Percentiles rank a stretch among this genome's conserved stretches.
These are phyloP conservation scores for Oriolus oriolus DNA, from an alignment of 2,113 vertebrate genomes.

Conservation along the genomic window DNA sequence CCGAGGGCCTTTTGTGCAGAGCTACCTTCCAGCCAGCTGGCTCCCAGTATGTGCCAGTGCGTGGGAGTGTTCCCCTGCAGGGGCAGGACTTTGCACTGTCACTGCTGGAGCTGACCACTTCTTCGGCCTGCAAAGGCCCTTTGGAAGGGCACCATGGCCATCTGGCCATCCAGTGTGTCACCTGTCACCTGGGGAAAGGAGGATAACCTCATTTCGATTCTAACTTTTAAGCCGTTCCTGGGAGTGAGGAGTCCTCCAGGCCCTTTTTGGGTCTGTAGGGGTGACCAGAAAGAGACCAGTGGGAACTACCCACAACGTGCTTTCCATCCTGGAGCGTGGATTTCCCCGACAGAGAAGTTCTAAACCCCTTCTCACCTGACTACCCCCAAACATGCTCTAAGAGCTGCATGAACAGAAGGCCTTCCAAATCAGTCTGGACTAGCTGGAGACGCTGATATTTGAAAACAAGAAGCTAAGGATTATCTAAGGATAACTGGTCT, in stretches of 20 bases:
- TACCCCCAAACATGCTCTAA: not conserved
- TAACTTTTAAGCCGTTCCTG: not conserved
- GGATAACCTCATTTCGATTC: not conserved
- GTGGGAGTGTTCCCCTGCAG: not conserved
- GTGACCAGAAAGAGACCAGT: not conserved
- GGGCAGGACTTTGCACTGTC: not conserved
- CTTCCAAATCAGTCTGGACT: not conserved
- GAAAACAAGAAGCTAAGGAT: not conserved
- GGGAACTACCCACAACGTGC: not conserved
- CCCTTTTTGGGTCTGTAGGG: not conserved
- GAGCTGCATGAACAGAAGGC: not conserved
- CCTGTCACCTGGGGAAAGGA: not conserved
- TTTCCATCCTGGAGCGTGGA: not conserved
- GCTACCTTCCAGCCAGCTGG: not conserved
- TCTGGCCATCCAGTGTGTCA: not conserved
- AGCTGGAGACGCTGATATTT: not conserved
- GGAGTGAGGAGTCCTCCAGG: not conserved
- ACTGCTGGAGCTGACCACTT: not conserved
- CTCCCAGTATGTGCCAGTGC: not conserved
- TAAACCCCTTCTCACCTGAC: not conserved
- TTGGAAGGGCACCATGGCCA: not conserved
- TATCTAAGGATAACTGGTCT: accelerated
- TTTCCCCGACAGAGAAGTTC: not conserved
- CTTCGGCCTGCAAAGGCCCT: not conserved
- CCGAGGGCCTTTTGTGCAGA: not conserved